Evolutionary conservation across 2,888 invertebrate genomes (phyloP), one percentile per base, ranked within the genome.

Genomic region (Neoitamus cyanurus): DNA sequence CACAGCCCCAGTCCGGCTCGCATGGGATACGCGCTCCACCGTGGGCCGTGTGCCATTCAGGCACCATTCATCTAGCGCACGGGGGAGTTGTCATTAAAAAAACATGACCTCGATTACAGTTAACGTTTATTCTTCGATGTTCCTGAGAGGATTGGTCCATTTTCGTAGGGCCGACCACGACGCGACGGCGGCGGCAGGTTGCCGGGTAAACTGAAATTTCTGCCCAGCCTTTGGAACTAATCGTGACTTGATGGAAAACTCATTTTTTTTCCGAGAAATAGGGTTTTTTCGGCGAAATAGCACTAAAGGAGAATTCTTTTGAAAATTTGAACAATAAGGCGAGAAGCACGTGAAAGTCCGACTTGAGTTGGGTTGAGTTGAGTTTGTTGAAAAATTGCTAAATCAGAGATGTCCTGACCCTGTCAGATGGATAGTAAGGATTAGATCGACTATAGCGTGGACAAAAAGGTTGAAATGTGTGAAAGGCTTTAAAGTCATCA

Each of bases 61-160:
- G 30, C 31, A n/a, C 34, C 34, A 34, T 70, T 31, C 30, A 31
- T 30, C 70, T n/a, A 30, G 28, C 70, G 70, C 25, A 69, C 25
- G 70, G 70, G 20, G 58, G 58, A 58, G 58, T 58, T 58, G 58
- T 58, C 20, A 58, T 58, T 58, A 58, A 58, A 58, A 58, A 58
- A 58, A 58, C 58, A 58, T 58, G 58, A 58, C 58, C 58, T 58
- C 58, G 58, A 58, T 58, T 58, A 58, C 20, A 58, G 58, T 25
- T 58, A 58, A 58, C 58, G 9, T 20, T 58, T 58, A 58, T 58
- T 58, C 58, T 58, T 58, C n/a, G 58, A 58, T 58, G 58, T 58
- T 58, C 20, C 58, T 58, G 58, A 58, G 58, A 58, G 48, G 58
- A 58, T 58, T 58, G 58, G 58, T 58, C 58, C 58, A 58, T 58